Conservation (phyloP, 2,888 invertebrate species). For the Microchrysa polita region DNA sequence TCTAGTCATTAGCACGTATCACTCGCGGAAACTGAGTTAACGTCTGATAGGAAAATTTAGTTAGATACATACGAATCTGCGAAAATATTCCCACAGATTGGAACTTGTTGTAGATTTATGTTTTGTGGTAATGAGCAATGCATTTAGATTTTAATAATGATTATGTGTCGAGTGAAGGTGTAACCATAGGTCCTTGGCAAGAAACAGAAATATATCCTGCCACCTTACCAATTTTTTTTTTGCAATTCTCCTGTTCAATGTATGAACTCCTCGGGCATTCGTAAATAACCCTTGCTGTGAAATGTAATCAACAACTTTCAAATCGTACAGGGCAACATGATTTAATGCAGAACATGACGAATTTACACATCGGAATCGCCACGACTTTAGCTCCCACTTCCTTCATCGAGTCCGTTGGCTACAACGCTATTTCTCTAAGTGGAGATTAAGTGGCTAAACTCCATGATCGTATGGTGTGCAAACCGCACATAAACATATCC, state of each 20-base stretch:
- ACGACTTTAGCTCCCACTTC: slow-evolving; percentile 4
- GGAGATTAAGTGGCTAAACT: slow-evolving; percentile 29
- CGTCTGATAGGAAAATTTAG: not conserved
- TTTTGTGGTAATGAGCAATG: too few species aligned
- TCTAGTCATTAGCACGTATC: not conserved
- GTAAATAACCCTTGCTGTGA: slow-evolving; percentile 2
- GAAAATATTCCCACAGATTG: slow-evolving; percentile 25
- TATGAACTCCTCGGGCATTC: not conserved
- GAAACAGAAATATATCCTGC: too few species aligned
- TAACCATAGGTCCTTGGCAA: too few species aligned
- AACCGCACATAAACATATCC: slow-evolving; percentile 39
- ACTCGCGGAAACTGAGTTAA: not conserved
- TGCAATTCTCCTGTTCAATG: too few species aligned
- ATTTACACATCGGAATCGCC: slow-evolving; percentile 33
- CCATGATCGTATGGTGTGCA: slow-evolving; percentile 21
- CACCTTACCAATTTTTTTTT: too few species aligned
- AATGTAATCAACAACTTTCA: slow-evolving; percentile 9
- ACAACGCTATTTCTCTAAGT: not conserved
- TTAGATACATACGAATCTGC: not conserved
- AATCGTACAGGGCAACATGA: not conserved
- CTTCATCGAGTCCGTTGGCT: not conserved
- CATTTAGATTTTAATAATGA: too few species aligned
- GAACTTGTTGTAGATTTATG: too few species aligned
- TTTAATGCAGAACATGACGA: slow-evolving; percentile 12
- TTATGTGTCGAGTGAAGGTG: too few species aligned